Base-by-base conservation (phyloP, 2,888 invertebrate species). In the Lacanobia oleracea region DNA sequence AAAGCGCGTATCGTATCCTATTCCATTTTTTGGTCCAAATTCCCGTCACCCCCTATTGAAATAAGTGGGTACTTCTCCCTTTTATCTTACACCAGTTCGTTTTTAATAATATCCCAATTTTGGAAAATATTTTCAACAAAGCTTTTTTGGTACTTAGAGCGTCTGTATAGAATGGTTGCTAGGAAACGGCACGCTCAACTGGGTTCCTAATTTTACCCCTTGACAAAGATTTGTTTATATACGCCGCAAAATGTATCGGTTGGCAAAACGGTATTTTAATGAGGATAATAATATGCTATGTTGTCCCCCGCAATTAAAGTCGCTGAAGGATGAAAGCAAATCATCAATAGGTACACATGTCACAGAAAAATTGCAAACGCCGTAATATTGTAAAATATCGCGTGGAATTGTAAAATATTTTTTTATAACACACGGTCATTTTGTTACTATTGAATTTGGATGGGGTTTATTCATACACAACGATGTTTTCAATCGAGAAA, bases 171-270 rank as follows among this genome's bases (percentile, higher is more conserved):
- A 76, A 10, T 75, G 77, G 94, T 94, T 92, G 90, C 94, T 84
- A 86, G 79, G 94, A 89, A 89, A 94, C 94, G 89, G 92, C 94
- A 94, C 93, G 94, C 83, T 83, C 86, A 72, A 85, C 69, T 73
- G 87, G 90, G 87, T 87, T 88, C 85, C 88, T 89, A 90, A 92
- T 91, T 90, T 90, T 88, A 92, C 91, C 93, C 93, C 88, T 91
- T 83, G 75, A 63, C 71, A 79, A 76, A 60, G 83, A 87, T 86
- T 86, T 62, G 71, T 67, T 66, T 61, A 72, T 84, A 74, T 68
- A 69, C 67, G n/a, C 48, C 57, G 33, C 57, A 62, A 86, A 74
- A 72, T 73, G 10, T 74, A 60, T 71, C 33, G 33, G n/a, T 61
- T 60, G 48, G 6, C 4, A 62, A 48, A 9, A 51, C 14, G 57